Evolutionary conservation across 2,113 vertebrate genomes (phyloP).

Genomic region (Channa maculata): DNA sequence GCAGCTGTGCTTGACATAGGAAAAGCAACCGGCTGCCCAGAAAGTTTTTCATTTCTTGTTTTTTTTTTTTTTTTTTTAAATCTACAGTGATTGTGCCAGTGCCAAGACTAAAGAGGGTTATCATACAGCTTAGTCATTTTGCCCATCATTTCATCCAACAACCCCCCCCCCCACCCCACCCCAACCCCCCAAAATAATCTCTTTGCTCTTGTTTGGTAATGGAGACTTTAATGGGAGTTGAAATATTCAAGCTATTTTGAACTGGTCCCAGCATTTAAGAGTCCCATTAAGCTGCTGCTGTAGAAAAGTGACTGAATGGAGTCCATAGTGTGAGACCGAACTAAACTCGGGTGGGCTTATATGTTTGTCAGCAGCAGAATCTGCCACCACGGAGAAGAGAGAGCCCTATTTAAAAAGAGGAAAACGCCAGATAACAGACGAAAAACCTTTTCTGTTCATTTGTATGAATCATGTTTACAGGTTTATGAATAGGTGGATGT

Average conservation of each 20-base stretch:
- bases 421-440: constrained; percentile 37
- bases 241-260: constrained; percentile 33
- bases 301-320: constrained; percentile 20
- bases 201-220: constrained; percentile 13
- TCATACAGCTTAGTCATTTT: constrained; percentile 25
- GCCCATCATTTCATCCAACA: constrained; percentile 17
- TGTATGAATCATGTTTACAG: constrained; percentile 15
- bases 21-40: constrained; percentile 36
- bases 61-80: constrained; percentile 19
- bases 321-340: constrained; percentile 11
- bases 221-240: constrained; percentile 34
- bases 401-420: constrained; percentile 37
- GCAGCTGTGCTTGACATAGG: constrained; percentile 72
- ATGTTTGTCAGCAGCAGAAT: constrained; percentile 34
- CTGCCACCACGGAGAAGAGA: constrained; percentile 8
- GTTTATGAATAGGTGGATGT: constrained; percentile 23
- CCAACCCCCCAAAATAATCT: neutral
- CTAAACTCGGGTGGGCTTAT: constrained; percentile 6
- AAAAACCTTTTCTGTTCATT: constrained; percentile 15
- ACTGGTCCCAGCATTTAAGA: constrained; percentile 24
- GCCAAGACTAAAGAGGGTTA: neutral
- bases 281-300: constrained; percentile 41
- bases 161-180: neutral
- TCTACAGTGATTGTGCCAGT: constrained; percentile 35
- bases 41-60: constrained; percentile 28